These are phyloP conservation scores for Rotaria sp. DNA, from an alignment of 2,888 invertebrate species.

Conservation along the genomic window DNA sequence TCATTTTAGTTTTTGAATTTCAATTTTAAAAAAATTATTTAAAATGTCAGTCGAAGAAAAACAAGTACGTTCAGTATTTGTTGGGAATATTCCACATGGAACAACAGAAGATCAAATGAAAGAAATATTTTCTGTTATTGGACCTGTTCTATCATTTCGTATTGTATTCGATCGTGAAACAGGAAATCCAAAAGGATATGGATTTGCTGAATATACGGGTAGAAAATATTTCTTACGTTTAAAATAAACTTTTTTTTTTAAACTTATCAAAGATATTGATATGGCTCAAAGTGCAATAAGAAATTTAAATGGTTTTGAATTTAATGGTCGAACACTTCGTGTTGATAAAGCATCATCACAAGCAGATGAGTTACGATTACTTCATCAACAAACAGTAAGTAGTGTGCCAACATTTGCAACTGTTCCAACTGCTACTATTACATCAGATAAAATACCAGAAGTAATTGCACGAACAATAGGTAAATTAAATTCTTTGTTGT, in stretches of 20 bases:
- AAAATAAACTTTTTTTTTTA: no score
- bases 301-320: slow-evolving; percentile 91
- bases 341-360: slow-evolving; percentile 79
- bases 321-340: slow-evolving; percentile 83
- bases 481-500: not conserved
- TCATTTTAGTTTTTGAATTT: no score
- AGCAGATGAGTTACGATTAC: slow-evolving; percentile 68
- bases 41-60: slow-evolving; percentile 37
- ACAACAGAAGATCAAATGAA: slow-evolving; percentile 95
- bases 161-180: slow-evolving; percentile 95
- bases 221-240: no score
- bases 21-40: no score
- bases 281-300: slow-evolving; percentile 96
- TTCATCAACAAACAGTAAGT: slow-evolving; percentile 30
- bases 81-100: slow-evolving; percentile 98
- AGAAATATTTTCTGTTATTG: slow-evolving; percentile 93
- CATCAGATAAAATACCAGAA: slow-evolving; percentile 90
- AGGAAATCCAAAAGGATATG: slow-evolving; percentile 98
- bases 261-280: slow-evolving; percentile 67
- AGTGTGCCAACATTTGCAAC: slow-evolving; percentile 59
- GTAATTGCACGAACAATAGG: slow-evolving; percentile 69
- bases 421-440: slow-evolving; percentile 79
- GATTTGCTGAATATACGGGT: slow-evolving; percentile 88
- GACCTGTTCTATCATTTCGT: slow-evolving; percentile 79
- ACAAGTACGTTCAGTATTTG: slow-evolving; percentile 38